Evolutionary conservation across 2,888 invertebrate genomes (phyloP).

Genomic region (Blera fallax): DNA sequence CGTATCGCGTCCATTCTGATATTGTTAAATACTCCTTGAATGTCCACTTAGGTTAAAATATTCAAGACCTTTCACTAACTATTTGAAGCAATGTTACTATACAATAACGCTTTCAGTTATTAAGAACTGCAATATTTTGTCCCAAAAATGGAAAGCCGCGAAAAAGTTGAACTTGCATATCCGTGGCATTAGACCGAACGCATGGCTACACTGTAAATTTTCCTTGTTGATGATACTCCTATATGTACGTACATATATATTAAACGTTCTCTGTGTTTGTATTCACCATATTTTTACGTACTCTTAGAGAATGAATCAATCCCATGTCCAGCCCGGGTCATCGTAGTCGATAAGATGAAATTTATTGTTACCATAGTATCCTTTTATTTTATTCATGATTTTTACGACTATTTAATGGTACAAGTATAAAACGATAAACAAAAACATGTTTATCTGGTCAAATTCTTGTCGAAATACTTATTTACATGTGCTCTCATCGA

Average conservation of each 20-base stretch:
- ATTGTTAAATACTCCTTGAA: too few relatives aligned
- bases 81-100: too few relatives aligned
- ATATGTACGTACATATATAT: too few relatives aligned
- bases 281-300: constrained; percentile 7
- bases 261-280: background rate
- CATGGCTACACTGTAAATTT: constrained; percentile 6
- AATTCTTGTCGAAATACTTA: too few relatives aligned
- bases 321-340: constrained; percentile 1
- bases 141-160: too few relatives aligned
- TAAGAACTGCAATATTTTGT: too few relatives aligned
- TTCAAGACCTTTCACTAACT: too few relatives aligned
- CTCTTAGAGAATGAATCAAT: constrained; percentile 4
- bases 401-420: constrained; percentile 35
- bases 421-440: background rate
- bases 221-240: background rate
- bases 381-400: constrained; percentile 20
- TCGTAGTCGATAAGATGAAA: constrained; percentile 2
- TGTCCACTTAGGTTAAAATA: too few relatives aligned
- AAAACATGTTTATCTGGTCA: too few relatives aligned
- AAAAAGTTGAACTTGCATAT: background rate
- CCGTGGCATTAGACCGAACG: background rate
- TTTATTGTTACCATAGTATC: constrained; percentile 23
- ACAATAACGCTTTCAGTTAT: too few relatives aligned
- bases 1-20: too few relatives aligned
- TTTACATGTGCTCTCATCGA: background rate